These are phyloP conservation scores for Cyphomyrmex costatus DNA, from an alignment of 1,140 invertebrate species.

Conservation along the genomic window DNA sequence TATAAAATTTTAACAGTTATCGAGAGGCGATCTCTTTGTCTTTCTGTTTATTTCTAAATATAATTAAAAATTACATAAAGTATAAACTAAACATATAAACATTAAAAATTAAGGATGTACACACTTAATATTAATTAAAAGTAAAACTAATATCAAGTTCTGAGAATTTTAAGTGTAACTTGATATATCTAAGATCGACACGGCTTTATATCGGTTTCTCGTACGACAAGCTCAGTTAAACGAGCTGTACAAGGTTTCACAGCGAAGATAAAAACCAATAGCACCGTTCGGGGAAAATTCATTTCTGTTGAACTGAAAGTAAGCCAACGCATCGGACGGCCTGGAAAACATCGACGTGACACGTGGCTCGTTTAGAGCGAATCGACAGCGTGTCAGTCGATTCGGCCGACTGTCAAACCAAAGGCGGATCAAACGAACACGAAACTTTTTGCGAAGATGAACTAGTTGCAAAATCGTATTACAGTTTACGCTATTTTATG, in stretches of 20 bases:
- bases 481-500: background rate
- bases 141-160: background rate
- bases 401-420: conserved; percentile 21
- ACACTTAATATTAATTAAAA: background rate
- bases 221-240: conserved; percentile 13
- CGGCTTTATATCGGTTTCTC: background rate
- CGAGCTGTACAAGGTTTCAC: conserved; percentile 24
- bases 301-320: conserved; percentile 50
- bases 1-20: background rate
- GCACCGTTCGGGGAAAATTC: conserved; percentile 19
- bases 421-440: background rate
- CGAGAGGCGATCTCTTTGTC: background rate
- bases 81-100: background rate
- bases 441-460: conserved; percentile 2
- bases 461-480: conserved; percentile 20
- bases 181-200: background rate
- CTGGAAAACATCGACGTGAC: conserved; percentile 42
- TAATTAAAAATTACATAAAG: background rate
- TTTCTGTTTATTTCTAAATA: background rate
- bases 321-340: conserved; percentile 1
- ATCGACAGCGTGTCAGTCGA: conserved; percentile 53
- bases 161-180: background rate
- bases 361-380: conserved; percentile 7
- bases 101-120: background rate
- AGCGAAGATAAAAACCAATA: conserved; percentile 39